Conservation (phyloP, 2,113 vertebrate genomes). For the Strigops habroptila region DNA sequence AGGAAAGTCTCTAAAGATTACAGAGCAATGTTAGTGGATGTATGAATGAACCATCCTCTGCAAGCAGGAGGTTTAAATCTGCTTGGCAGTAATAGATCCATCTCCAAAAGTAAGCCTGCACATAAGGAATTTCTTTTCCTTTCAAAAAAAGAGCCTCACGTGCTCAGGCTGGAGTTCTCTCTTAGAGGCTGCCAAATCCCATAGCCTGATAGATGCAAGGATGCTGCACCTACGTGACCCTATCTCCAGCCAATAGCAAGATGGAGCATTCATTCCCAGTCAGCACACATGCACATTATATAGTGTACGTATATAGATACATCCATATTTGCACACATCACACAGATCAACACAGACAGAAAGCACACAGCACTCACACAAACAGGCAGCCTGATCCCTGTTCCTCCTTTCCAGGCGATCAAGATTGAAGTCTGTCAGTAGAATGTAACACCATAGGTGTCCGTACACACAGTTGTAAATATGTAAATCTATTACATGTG, state of each 20-base stretch:
- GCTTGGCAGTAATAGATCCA: not conserved
- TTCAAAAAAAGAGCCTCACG: not conserved
- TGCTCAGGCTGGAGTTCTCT: not conserved
- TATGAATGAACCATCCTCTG: not conserved
- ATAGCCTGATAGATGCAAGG: not conserved
- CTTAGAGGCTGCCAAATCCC: not conserved
- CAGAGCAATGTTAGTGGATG: not conserved
- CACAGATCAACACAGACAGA: fast-evolving
- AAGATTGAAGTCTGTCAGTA: not conserved
- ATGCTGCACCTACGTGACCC: not conserved
- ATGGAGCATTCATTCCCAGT: not conserved
- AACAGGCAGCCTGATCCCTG: not conserved
- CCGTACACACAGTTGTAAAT: not conserved
- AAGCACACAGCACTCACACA: not conserved
- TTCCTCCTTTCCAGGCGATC: not conserved
- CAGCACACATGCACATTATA: not conserved
- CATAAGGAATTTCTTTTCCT: not conserved
- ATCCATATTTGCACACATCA: not conserved
- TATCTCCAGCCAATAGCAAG: not conserved
- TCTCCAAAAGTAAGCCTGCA: not conserved
- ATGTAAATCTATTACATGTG: fast-evolving
- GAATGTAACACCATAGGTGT: not conserved
- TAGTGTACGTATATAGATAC: fast-evolving
- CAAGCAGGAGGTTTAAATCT: not conserved
- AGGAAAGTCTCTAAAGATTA: not conserved